Conservation (phyloP, 2,888 invertebrate genomes). For the Drosophila pegasa region DNA sequence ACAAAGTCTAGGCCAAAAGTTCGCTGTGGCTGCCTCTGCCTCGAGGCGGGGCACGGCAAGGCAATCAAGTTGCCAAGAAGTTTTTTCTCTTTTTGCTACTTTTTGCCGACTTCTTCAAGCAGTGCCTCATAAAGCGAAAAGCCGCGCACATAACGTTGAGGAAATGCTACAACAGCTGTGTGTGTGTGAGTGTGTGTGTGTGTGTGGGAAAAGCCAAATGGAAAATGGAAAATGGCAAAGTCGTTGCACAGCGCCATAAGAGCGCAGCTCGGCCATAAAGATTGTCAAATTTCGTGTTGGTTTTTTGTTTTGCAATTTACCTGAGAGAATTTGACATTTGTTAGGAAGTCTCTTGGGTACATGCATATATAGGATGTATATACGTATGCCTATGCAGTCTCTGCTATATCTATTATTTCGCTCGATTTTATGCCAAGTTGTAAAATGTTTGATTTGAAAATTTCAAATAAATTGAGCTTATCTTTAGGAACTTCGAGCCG, state of each 20-base stretch:
- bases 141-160: constrained; percentile 12
- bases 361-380: background rate
- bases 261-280: constrained; percentile 26
- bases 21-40: constrained; percentile 24
- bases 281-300: constrained; percentile 28
- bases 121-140: constrained; percentile 37
- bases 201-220: constrained; percentile 18
- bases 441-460: background rate
- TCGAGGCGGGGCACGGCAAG: background rate
- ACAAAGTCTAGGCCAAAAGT: constrained; percentile 61
- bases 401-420: background rate
- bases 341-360: background rate
- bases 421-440: background rate
- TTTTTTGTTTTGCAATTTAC: constrained; percentile 9
- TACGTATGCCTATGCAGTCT: background rate
- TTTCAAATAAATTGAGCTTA: background rate
- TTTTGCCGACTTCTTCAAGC: constrained; percentile 12
- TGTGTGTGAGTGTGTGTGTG: background rate
- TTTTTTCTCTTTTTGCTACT: constrained; percentile 6
- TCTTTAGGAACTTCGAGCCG: background rate
- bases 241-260: constrained; percentile 14
- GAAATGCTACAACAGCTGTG: constrained; percentile 2
- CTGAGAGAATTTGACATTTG: background rate
- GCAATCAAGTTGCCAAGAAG: constrained; percentile 34
- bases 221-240: constrained; percentile 34